Percentiles rank a stretch among this genome's conserved stretches.
These are phyloP conservation scores for Eustalomyia histrio DNA, from an alignment of 2,888 invertebrate species.

Conservation along the genomic window DNA sequence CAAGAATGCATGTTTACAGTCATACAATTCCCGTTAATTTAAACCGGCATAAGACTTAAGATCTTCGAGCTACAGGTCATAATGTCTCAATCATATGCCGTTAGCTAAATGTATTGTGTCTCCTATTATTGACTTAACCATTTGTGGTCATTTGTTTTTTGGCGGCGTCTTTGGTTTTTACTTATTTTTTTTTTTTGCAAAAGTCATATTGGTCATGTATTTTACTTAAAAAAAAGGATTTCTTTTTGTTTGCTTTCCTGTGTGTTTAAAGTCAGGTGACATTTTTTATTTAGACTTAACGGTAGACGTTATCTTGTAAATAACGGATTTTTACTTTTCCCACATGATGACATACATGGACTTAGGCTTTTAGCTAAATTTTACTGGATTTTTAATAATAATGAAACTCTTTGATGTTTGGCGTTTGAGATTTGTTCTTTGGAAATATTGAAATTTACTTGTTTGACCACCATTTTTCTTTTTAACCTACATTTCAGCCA, in stretches of 20 bases:
- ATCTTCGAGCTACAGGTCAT: constrained; percentile 21
- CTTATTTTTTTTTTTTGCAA: constrained; percentile 5
- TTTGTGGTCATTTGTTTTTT: constrained; percentile 60
- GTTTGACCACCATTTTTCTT: not conserved
- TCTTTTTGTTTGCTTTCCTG: constrained; percentile 46
- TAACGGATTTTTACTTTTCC: constrained; percentile 21
- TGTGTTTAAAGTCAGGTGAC: constrained; percentile 51
- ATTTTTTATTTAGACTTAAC: constrained; percentile 28
- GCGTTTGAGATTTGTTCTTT: constrained; percentile 6
- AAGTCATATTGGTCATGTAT: constrained; percentile 37
- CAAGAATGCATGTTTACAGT: not conserved
- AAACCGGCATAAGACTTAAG: constrained; percentile 32
- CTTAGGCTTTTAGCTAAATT: not conserved
- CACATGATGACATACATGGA: not conserved
- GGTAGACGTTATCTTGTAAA: constrained; percentile 15
- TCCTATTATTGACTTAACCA: constrained; percentile 49
- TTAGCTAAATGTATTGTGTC: constrained; percentile 36
- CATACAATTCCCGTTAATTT: constrained; percentile 36
- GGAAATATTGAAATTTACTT: not conserved
- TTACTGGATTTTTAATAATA: not conserved
- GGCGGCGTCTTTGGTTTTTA: constrained; percentile 39
- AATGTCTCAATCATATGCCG: constrained; percentile 58
- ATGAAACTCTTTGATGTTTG: constrained; percentile 28
- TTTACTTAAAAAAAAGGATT: constrained; percentile 17
- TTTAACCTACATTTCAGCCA: not conserved